phyloP scores from a whole-genome alignment of 1,140 invertebrate species.

The Hypothenemus hampei region DNA sequence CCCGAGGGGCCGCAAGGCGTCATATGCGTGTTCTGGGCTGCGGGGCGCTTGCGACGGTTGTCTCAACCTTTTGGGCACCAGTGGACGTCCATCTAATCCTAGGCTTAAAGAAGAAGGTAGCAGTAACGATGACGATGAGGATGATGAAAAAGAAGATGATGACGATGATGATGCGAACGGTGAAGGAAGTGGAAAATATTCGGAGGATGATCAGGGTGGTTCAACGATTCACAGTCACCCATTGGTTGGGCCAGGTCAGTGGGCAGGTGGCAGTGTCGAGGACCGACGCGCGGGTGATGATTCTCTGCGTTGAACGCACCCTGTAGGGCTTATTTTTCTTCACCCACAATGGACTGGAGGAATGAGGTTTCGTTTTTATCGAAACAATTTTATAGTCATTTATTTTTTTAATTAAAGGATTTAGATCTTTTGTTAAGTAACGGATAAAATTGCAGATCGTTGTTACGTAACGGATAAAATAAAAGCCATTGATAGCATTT shows the following conservation, averaged over 20 bases:
- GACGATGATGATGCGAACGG: neutral
- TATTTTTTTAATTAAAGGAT: too few species aligned
- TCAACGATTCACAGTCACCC: slow-evolving; percentile 14
- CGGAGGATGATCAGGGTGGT: neutral
- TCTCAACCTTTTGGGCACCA: slow-evolving; percentile 35
- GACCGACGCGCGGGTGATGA: slow-evolving; percentile 18
- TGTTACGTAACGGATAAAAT: too few species aligned
- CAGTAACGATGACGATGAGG: slow-evolving; percentile 1
- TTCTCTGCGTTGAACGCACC: slow-evolving; percentile 29
- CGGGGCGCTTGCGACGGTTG: slow-evolving; percentile 39
- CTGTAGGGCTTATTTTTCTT: slow-evolving; percentile 24
- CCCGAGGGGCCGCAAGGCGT: slow-evolving; percentile 4
- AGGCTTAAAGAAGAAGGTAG: neutral
- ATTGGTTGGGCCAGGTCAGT: slow-evolving; percentile 43
- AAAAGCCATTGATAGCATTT: too few species aligned
- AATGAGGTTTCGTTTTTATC: neutral
- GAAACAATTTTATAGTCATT: too few species aligned
- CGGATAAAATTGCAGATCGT: too few species aligned
- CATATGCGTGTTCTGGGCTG: slow-evolving; percentile 19
- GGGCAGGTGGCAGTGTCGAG: slow-evolving; percentile 33
- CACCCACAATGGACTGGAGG: slow-evolving; percentile 7
- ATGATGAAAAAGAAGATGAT: neutral
- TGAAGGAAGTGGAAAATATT: slow-evolving; percentile 4
- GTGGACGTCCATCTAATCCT: slow-evolving; percentile 34
- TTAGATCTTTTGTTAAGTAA: too few species aligned